These are phyloP conservation scores for Drosophila willistoni DNA, from an alignment of 1,140 invertebrate species.

Conservation along the genomic window DNA sequence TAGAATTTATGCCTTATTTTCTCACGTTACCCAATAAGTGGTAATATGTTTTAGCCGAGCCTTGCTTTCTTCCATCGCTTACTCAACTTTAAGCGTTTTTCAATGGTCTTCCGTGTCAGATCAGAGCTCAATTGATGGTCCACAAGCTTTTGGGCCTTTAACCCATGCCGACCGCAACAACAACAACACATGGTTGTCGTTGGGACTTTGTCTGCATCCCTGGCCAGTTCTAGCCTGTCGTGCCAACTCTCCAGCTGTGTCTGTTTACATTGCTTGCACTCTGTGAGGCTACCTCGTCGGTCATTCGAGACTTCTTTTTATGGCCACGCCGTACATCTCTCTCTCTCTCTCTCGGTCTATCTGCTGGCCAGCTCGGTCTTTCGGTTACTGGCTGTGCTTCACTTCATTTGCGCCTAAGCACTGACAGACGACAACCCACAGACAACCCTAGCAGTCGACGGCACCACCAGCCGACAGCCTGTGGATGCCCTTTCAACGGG, in stretches of 20 bases:
- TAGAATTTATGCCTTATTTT: background rate
- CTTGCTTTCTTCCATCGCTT: constrained; percentile 1
- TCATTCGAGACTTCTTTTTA: constrained; percentile 45
- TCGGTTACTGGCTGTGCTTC: constrained; percentile 44
- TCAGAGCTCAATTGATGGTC: constrained; percentile 55
- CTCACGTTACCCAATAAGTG: constrained; percentile 1
- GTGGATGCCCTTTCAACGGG: constrained; percentile 62
- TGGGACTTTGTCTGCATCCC: constrained; percentile 28
- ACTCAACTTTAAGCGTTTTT: constrained; percentile 45
- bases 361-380: background rate
- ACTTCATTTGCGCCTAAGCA: constrained; percentile 59
- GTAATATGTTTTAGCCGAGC: background rate
- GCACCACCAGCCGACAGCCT: constrained; percentile 24
- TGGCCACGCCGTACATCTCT: constrained; percentile 18
- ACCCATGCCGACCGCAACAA: constrained; percentile 32
- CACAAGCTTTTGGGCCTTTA: constrained; percentile 45
- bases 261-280: constrained; percentile 68
- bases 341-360: background rate
- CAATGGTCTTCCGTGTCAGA: constrained; percentile 50
- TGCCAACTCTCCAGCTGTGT: constrained; percentile 60
- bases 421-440: constrained; percentile 21
- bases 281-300: constrained; percentile 38
- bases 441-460: too few relatives aligned
- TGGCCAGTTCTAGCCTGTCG: constrained; percentile 1
- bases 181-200: constrained; percentile 35